Evolutionary conservation across 2,113 vertebrate genomes (phyloP), one percentile per base, ranked within the genome.

Genomic region (Myanophis thanlyinensis): DNA sequence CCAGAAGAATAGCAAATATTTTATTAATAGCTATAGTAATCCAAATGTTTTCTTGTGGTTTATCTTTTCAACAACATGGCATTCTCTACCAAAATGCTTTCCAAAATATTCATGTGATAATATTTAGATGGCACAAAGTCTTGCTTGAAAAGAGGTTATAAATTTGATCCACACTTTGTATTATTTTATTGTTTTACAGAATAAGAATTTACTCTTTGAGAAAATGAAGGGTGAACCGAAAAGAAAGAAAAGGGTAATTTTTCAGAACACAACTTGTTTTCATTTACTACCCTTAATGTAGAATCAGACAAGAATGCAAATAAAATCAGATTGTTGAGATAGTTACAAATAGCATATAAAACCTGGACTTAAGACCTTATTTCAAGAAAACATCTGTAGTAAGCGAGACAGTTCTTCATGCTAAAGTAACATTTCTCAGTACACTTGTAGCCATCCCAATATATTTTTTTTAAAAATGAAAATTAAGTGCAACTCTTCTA

Each of bases 171-270:
- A 91, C 97, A 73, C 54, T 54, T 53, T 93, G 89, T 54, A 51
- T 94, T 91, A 91, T 90, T 93, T 80, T 86, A 35, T 90, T 67
- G 30, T 89, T 62, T 94, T 97, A 44, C 96, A 99, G 99, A 99
- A 98, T 97, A 99, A 99, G 98, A 99, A 98, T 91, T 97, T 98
- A 96, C 97, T 99, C 95, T 98, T 98, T 95, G 98, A 99, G 95
- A 99, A 99, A 97, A 98, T 99, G 96, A 99, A 97, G 94, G 98
- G 98, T 91, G 98, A 98, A 96, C 97, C 98, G 49, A 99, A 98
- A 92, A 98, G 99, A 96, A 98, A 98, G 97, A 99, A 98, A 97
- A 98, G 99, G 99, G 99, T 99, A 98, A 97, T 84, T 97, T 96
- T 94, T 88, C 0, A 0, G 22, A 95, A 94, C 85, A 87, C 44